Evolutionary conservation across 2,113 vertebrate species (phyloP), one percentile per base, ranked within the genome.

Genomic region (Marmota flaviventris): DNA sequence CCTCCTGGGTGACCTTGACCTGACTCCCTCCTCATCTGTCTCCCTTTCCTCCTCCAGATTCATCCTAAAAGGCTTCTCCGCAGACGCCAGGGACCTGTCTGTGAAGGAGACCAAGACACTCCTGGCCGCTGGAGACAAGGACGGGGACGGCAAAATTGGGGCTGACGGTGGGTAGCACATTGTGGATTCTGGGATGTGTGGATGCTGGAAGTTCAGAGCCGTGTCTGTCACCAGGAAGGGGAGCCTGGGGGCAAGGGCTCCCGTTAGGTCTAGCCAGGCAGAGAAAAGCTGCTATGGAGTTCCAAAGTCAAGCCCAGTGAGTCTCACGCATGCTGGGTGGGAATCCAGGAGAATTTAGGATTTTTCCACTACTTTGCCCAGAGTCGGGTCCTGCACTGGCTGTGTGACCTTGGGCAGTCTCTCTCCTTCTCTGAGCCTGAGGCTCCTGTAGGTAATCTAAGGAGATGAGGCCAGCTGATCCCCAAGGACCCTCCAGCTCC

Each of bases 61-160:
- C 91, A 98, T 99, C 93, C 98, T 99, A 98, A 99, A 99, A 97
- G 98, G 99, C 81, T 99, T 99, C 94, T 96, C 99, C 84, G 97
- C 99, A 72, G 98, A 99, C 32, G 99, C 99, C 97, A 98, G 99
- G 93, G 99, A 99, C 96, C 98, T 99, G 96, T 99, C 99, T 53
- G 99, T 99, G 96, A 99, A 99, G 97, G 99, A 99, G 99, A 99
- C 99, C 45, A 99, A 99, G 99, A 98, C 76, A 25, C 99, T 99
- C 97, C 97, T 99, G 98, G 98, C 97, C 67, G 99, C 99, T 82
- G 99, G 99, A n/a, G 99, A 99, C 98, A 99, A 99, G 98, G 99
- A 99, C 0, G 99, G 99, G 91, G 99, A 99, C 34, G 99, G 99
- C 93, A 99, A 99, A 98, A 99, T 99, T 18, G 99, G 99, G 69